phyloP scores from a whole-genome alignment of 2,113 vertebrate species.

The Sakesphorus luctuosus region DNA sequence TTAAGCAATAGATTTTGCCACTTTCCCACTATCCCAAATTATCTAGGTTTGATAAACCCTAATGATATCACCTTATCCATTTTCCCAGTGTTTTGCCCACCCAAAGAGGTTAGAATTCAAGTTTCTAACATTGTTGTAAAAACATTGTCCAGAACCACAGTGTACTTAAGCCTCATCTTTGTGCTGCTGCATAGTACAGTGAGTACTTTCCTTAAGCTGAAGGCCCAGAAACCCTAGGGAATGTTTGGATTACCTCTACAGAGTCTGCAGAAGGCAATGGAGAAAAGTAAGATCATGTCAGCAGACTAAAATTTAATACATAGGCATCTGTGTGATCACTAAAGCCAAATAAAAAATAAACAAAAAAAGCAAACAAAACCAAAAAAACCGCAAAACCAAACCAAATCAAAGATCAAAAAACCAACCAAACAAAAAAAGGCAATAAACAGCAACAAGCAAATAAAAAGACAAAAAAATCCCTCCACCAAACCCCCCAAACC shows the following conservation, averaged over 20 bases:
- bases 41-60: not conserved
- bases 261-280: not conserved
- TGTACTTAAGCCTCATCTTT: accelerated
- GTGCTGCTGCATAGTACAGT: not conserved
- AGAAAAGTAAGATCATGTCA: not conserved
- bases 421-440: no score
- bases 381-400: no score
- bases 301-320: not conserved
- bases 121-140: not conserved
- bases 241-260: not conserved
- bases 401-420: no score
- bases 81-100: not conserved
- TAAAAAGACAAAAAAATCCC: not conserved
- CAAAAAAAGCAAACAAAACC: no score
- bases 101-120: not conserved
- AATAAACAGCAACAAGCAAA: no score
- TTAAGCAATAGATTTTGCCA: not conserved
- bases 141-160: not conserved
- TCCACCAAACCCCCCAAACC: not conserved
- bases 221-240: not conserved
- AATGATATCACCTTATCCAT: not conserved
- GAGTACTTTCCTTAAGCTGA: not conserved
- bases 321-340: not conserved
- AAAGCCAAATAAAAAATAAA: not conserved
- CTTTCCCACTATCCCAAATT: not conserved